phyloP scores from a whole-genome alignment of 2,888 invertebrate genomes.

The Dyspetes luteomarginatus region DNA sequence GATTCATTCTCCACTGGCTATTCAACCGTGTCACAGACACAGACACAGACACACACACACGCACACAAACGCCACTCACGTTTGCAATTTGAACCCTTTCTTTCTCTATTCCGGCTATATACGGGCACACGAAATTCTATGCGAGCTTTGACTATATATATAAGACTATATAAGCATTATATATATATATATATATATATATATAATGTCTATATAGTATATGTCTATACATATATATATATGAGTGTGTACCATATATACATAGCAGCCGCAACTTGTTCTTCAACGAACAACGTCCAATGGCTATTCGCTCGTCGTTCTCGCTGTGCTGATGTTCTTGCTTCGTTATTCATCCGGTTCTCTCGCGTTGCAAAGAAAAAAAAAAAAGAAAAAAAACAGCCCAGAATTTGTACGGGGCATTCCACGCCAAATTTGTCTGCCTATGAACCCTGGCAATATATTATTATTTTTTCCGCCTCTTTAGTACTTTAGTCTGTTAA shows the following conservation, averaged over 20 bases:
- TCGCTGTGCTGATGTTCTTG: constrained; percentile 24
- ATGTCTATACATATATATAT: too few species aligned
- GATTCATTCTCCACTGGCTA: constrained; percentile 45
- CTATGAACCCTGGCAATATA: too few species aligned
- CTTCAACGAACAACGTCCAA: constrained; percentile 49
- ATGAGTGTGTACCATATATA: too few species aligned
- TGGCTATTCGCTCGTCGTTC: constrained; percentile 42
- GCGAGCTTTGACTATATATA: constrained; percentile 35
- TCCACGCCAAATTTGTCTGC: neutral
- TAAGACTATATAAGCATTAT: neutral
- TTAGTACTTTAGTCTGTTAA: too few species aligned
- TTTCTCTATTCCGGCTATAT: constrained; percentile 43
- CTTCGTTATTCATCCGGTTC: constrained; percentile 47
- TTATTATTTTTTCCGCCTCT: too few species aligned
- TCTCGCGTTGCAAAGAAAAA: constrained; percentile 36
- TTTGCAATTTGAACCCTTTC: constrained; percentile 47
- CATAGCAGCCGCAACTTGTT: constrained; percentile 45
- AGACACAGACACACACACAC: neutral
- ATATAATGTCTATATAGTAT: too few species aligned
- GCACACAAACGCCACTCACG: neutral
- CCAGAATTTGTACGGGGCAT: constrained; percentile 18
- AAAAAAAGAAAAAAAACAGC: constrained; percentile 40
- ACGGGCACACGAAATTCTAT: constrained; percentile 57
- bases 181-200: too few species aligned
- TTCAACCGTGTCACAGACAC: constrained; percentile 28